Evolutionary conservation across 1,140 invertebrate genomes (phyloP), one percentile per base, ranked within the genome.

Genomic region (Portunus trituberculatus): DNA sequence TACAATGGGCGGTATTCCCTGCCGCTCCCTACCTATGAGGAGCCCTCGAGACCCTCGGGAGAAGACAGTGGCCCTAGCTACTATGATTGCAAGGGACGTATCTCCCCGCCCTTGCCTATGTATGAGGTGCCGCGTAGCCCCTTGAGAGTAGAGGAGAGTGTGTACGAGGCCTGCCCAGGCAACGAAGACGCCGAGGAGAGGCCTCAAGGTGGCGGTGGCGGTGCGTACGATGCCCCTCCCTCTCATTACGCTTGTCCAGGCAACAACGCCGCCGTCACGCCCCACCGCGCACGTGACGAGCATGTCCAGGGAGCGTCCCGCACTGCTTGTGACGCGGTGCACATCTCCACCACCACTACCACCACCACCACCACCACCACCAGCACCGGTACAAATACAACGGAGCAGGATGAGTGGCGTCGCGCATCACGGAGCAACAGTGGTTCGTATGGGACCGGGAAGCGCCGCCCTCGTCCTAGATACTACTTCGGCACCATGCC

Each of bases 401-500:
- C 67, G 20, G 67, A 76, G 67, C 67, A n/a, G 20, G 6, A 76
- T n/a, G 67, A n/a, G 25, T 7, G 67, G n/a, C 67, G 67, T 76
- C 67, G 67, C 67, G 67, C 67, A 25, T 76, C 67, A 76, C 67
- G 67, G 4, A 76, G 67, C 67, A 76, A n/a, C 67, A 76, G 67
- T n/a, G 67, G 67, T 20, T 76, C 67, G 20, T 25, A n/a, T n/a
- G 67, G 67, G 20, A n/a, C 67, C 12, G 16, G 67, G 20, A 76
- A 7, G 67, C 4, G 67, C 1, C 67, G 83, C 59, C 31, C 46
- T 67, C 92, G n/a, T 25, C 32, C 92, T 4, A 93, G 45, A 32
- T 93, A 93, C 29, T 59, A 86, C 20, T 93, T 87, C 46, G 92
- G 92, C 28, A 84, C 83, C 4, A 20, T 52, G 6, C 39, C 82